Percentiles rank a stretch among this genome's conserved stretches.
phyloP scores from a whole-genome alignment of 2,888 invertebrate genomes.

The Drosophila atripex region DNA sequence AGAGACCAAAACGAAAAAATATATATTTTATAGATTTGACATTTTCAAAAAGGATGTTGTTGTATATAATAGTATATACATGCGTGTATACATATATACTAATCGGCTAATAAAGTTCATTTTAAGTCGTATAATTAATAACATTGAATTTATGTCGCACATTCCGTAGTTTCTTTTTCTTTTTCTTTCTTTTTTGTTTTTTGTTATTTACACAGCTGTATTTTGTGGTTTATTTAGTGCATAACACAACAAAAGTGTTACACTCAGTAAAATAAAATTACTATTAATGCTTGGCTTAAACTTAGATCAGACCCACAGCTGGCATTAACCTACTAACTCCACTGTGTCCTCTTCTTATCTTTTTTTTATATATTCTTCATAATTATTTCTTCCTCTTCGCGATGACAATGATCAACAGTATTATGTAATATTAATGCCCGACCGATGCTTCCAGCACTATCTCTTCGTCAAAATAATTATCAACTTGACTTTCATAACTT shows the following conservation, averaged over 20 bases:
- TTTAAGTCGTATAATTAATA: slow-evolving; percentile 8
- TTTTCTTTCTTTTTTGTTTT: slow-evolving; percentile 2
- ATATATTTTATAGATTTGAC: slow-evolving; percentile 4
- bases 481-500: slow-evolving; percentile 8
- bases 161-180: not conserved
- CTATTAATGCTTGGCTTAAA: slow-evolving; percentile 15
- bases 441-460: slow-evolving; percentile 6
- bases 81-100: slow-evolving; percentile 2
- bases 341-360: not conserved
- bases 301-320: slow-evolving; percentile 32
- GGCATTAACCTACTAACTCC: slow-evolving; percentile 29
- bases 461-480: not conserved
- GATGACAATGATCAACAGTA: slow-evolving; percentile 33
- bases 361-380: not conserved
- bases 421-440: slow-evolving; percentile 5
- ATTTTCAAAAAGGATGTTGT: not conserved
- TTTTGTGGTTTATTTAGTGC: slow-evolving; percentile 14
- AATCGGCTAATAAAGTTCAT: slow-evolving; percentile 3
- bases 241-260: slow-evolving; percentile 10
- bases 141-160: not conserved
- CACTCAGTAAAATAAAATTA: slow-evolving; percentile 23
- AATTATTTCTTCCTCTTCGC: not conserved
- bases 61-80: not conserved
- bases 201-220: slow-evolving; percentile 40
- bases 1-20: not conserved